Conservation (phyloP, 2,113 vertebrate genomes). For the Craseonycteris thonglongyai region DNA sequence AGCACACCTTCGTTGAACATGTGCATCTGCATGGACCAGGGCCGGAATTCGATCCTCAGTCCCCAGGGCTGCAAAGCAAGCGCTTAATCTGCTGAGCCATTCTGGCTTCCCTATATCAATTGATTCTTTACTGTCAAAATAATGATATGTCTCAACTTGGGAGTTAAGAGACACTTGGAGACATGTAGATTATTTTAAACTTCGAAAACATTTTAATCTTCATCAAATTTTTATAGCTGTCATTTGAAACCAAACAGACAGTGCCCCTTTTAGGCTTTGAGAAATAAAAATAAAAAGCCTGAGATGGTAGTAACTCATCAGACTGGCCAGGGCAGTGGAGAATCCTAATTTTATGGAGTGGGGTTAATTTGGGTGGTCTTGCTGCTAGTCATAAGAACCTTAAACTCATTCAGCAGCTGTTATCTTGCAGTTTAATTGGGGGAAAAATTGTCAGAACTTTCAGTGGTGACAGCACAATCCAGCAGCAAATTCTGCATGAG, state of each 20-base stretch:
- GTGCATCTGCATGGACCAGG: too few species aligned
- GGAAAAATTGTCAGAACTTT: slow-evolving; percentile 30
- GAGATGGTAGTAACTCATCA: slow-evolving; percentile 39
- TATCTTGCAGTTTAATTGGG: slow-evolving; percentile 27
- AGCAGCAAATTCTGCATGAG: not conserved
- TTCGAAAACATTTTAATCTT: not conserved
- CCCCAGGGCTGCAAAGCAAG: too few species aligned
- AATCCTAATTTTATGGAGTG: slow-evolving; percentile 64
- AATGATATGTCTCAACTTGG: not conserved
- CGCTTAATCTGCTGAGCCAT: too few species aligned
- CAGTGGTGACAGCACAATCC: slow-evolving; percentile 13
- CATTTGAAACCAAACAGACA: slow-evolving; percentile 12
- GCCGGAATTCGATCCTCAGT: too few species aligned
- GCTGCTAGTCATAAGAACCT: slow-evolving; percentile 41
- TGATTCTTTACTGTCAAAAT: not conserved
- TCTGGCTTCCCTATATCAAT: too few species aligned
- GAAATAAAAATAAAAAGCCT: not conserved
- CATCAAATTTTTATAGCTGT: not conserved
- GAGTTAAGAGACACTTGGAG: not conserved
- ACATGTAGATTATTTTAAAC: not conserved
- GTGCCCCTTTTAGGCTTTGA: slow-evolving; percentile 19
- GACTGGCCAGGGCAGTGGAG: slow-evolving; percentile 49
- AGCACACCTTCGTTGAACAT: too few species aligned
- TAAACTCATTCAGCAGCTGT: slow-evolving; percentile 19
- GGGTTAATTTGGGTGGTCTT: slow-evolving; percentile 40